phyloP scores from a whole-genome alignment of 2,797 vertebrate genomes.

The Melanotaenia boesemani region DNA sequence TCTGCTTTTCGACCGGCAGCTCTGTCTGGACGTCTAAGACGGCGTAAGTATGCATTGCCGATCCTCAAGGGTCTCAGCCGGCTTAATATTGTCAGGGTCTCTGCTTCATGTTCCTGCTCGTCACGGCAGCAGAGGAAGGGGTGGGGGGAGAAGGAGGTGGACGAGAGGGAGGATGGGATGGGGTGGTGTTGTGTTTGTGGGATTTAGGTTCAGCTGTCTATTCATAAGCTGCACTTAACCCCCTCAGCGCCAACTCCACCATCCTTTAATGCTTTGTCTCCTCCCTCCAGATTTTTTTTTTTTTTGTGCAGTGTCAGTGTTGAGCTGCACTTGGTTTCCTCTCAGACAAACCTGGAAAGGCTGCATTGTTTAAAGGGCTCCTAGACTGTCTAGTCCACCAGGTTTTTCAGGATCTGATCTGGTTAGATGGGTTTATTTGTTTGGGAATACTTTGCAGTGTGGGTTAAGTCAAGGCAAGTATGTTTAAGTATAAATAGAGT shows the following conservation, averaged over 20 bases:
- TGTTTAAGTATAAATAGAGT: conserved; percentile 27
- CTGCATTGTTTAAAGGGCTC: conserved; percentile 70
- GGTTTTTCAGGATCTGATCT: conserved; percentile 65
- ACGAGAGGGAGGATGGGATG: conserved; percentile 47
- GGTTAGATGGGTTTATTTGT: conserved; percentile 67
- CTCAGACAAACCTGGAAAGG: conserved; percentile 18
- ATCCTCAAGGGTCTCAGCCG: conserved; percentile 52
- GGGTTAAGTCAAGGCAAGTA: conserved; percentile 32
- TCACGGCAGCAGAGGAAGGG: conserved; percentile 63
- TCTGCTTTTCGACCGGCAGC: conserved; percentile 63
- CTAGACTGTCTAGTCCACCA: conserved; percentile 55
- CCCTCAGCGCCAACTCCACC: conserved; percentile 43
- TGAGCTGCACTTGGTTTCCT: conserved; percentile 46
- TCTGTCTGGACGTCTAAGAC: conserved; percentile 69
- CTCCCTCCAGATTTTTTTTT: conserved; percentile 35
- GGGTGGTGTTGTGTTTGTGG: conserved; percentile 70
- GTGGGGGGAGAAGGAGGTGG: conserved; percentile 52
- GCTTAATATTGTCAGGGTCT: conserved; percentile 71
- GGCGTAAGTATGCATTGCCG: conserved; percentile 78
- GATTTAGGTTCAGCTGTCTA: conserved; percentile 86
- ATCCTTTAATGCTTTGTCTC: conserved; percentile 53
- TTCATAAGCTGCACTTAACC: conserved; percentile 70
- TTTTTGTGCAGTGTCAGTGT: conserved; percentile 70
- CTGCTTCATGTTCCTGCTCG: conserved; percentile 68
- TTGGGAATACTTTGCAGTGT: conserved; percentile 29